A percentile compares a stretch with the other conserved stretches of the same genome.
Conservation (phyloP, 2,797 vertebrate species). For the Steatocranus sp. region DNA sequence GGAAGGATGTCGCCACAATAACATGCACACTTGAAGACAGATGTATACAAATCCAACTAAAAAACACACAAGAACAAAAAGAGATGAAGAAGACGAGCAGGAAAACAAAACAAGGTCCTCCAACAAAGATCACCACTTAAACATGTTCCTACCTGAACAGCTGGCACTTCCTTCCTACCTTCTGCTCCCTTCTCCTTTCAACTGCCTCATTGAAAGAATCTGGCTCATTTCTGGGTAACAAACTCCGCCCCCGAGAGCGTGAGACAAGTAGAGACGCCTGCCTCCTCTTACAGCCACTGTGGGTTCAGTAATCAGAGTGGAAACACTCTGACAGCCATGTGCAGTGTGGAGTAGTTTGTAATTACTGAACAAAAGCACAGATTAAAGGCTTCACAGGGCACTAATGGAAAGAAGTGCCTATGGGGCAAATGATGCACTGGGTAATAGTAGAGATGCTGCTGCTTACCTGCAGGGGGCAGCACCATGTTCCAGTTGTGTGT, state of each 20-base stretch:
- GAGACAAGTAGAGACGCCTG: conserved; percentile 24
- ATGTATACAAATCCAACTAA: rapidly evolving
- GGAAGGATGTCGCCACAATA: neutral
- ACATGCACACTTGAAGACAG: neutral
- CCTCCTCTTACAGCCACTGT: conserved; percentile 2
- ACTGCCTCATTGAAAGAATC: conserved; percentile 52
- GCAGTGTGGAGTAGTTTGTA: conserved; percentile 35
- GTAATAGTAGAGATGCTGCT: neutral
- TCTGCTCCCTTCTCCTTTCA: conserved; percentile 12
- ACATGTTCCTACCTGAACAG: conserved; percentile 71
- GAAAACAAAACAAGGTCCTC: rapidly evolving
- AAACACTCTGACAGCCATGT: conserved; percentile 39
- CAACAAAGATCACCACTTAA: neutral
- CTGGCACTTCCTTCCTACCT: conserved; percentile 6
- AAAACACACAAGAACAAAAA: neutral
- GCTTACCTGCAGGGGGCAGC: neutral
- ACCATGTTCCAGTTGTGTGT: neutral
- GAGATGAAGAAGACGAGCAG: neutral
- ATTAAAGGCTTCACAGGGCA: neutral
- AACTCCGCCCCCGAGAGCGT: conserved; percentile 54
- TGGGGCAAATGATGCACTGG: neutral
- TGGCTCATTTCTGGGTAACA: conserved; percentile 15
- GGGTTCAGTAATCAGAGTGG: conserved; percentile 36
- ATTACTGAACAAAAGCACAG: conserved; percentile 46
- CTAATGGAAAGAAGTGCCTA: neutral